Evolutionary conservation across 2,797 vertebrate species (phyloP), one percentile per base, ranked within the genome.

Genomic region (Onychomys leucogaster): DNA sequence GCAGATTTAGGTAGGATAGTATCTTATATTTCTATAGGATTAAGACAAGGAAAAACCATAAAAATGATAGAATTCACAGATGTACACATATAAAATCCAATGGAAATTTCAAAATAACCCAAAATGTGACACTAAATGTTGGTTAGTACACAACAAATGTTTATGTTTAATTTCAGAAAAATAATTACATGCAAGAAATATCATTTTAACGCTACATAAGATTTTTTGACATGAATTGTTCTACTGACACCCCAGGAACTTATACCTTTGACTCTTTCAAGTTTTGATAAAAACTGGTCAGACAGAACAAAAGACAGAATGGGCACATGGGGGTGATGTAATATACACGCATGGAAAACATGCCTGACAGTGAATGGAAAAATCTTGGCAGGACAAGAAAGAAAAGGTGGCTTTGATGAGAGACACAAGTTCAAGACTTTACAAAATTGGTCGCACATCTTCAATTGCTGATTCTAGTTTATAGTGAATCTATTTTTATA

Each of bases 321-420:
- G 98, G 98, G 98, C 97, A 98, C 97, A 78, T 96, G 94, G 95
- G 95, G 97, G 98, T 99, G 98, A 99, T 98, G 98, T 98, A 98
- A 98, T 98, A 98, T 89, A 98, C 97, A 97, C 4, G 52, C 97
- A 97, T 96, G 87, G 96, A 99, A 98, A 98, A 98, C 98, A 98
- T 96, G 98, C 93, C 98, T 98, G 98, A 98, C 96, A 98, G 97
- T 92, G 97, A 98, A 98, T 88, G 97, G 95, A 98, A 98, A 98
- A 98, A 98, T 98, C 97, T 98, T 99, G 98, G 98, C 98, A 98
- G 90, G 69, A 96, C 98, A 99, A 99, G 98, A 99, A 99, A 99
- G 98, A 98, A 99, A 98, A 98, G 98, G 98, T 98, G 98, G 98
- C 98, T 99, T 99, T 99, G 98, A 99, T 99, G 98, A 98, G 97